Base-by-base conservation (phyloP, 2,888 invertebrate genomes). In the Luffia ferchaultella region DNA sequence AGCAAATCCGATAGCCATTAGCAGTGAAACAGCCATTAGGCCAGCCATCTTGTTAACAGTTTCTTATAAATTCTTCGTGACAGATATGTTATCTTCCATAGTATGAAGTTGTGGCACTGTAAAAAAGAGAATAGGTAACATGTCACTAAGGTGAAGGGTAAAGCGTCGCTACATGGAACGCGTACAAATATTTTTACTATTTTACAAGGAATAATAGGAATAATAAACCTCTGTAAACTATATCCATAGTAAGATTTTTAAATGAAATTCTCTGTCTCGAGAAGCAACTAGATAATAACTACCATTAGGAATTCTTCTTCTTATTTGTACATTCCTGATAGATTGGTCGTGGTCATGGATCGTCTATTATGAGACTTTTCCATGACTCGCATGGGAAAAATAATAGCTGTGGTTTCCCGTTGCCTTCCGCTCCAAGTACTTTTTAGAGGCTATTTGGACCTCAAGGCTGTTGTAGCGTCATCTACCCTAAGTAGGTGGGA, bases 1-100 rank as follows among this genome's bases (percentile, higher is more conserved):
- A 15, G 68, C 65, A 41, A 64, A 51, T 16, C 68, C 63, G n/a
- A 67, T 62, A 20, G 68, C 61, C 41, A 74, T 55, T 18, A 76
- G 68, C 45, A 78, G 59, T 40, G 62, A 60, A n/a, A 79, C 54
- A 42, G 64, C 58, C 57, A 67, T 62, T 18, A 62, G 57, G 52
- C 57, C 62, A 54, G 67, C 68, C 78, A 80, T 80, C 54, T 57
- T 67, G 52, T 53, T 58, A 42, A 45, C 16, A 16, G 42, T 52
- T 54, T 53, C 60, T 65, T 52, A 62, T 55, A 58, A 53, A 50
- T 48, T 46, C 44, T 18, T 49, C 41, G 45, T 43, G 16, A 55
- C 55, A 52, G 58, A 62, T 66, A 67, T 68, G 54, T 55, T 61
- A 53, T 48, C 42, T 52, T 50, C 50, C 53, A 49, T 43, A n/a